Base-by-base conservation (phyloP, 2,797 vertebrate genomes). In the Eulemur rubriventer region DNA sequence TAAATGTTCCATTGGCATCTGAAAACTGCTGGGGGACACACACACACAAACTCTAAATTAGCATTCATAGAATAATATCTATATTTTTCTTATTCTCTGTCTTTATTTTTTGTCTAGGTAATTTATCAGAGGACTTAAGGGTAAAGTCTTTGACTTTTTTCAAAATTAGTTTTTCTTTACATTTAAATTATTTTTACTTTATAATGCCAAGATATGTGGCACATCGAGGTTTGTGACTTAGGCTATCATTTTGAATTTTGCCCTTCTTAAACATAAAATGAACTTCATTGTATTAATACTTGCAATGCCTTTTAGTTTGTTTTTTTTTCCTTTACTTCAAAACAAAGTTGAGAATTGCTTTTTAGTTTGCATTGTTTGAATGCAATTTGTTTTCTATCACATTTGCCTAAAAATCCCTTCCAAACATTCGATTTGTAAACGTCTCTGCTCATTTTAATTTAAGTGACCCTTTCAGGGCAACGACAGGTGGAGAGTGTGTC, bases 231-330 rank as follows among this genome's bases (percentile, higher is more conserved):
- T 86, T 83, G 38, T 89, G 75, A 85, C 20, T 46, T 80, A 24
- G 26, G n/a, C 75, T 50, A 28, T 84, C n/a, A 59, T 41, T 94
- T 92, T 86, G 46, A 22, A 89, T 85, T 92, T 92, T 65, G 81
- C 46, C 22, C 38, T 70, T 95, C 92, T 87, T 20, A 87, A 90
- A 90, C 3, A 41, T 69, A 59, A 72, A 80, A 55, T 85, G 48
- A 43, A 41, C 26, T 80, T 85, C 20, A n/a, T 20, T 57, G 55
- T 57, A 26, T 57, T 57, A 84, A 13, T 38, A 52, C 28, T 88
- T 65, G n/a, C 7, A 65, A 18, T 17, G 41, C 22, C 78, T 90
- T 65, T 83, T 63, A 50, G 76, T 94, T 84, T 48, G 20, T 26
- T 57, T 55, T 57, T 57, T 57, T 57, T 26, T 10, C 55, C 24